Base-by-base conservation (phyloP, 1,140 invertebrate genomes). In the Sinonovacula constricta region DNA sequence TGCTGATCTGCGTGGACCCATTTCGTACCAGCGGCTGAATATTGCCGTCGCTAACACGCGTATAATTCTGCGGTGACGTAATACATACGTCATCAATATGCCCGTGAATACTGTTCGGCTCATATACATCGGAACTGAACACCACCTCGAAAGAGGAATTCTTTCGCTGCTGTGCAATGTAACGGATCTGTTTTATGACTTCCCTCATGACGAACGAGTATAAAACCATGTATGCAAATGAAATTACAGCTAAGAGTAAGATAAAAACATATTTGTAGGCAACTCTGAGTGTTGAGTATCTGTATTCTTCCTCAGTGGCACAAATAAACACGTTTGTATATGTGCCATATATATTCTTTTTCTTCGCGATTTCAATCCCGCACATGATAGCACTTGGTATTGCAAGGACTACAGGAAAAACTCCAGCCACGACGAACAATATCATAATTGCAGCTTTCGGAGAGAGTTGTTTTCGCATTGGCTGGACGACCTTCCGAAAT, bases 191-290 rank as follows among this genome's bases (percentile, higher is more conserved):
- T 39, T 72, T 72, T 3, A 24, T 51, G 1, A 57, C 69, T 49
- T 59, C 56, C 33, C 54, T 59, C 69, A 72, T 72, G 15, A 72
- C 69, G 45, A 72, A 72, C 28, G 36, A 30, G 24, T 72, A 72
- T 7, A 72, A 28, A n/a, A 72, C 14, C 22, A 72, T 12, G 26
- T 72, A 72, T 14, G 56, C 31, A 24, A 57, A 59, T 30, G 69
- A 72, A n/a, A n/a, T n/a, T n/a, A n/a, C n/a, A n/a, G n/a, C n/a
- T 76, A 10, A 76, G 51, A n/a, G 67, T 57, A 24, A 76, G 67
- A 62, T 63, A 76, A n/a, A 76, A 66, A 22, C 66, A 34, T 33
- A 63, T 76, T 59, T 76, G 66, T 77, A 77, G 18, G 68, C 36
- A 15, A 30, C 51, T 51, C 65, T 28, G 60, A 60, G 59, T 24